Conservation (phyloP, 2,797 vertebrate species). For the Diplodus puntazzo region DNA sequence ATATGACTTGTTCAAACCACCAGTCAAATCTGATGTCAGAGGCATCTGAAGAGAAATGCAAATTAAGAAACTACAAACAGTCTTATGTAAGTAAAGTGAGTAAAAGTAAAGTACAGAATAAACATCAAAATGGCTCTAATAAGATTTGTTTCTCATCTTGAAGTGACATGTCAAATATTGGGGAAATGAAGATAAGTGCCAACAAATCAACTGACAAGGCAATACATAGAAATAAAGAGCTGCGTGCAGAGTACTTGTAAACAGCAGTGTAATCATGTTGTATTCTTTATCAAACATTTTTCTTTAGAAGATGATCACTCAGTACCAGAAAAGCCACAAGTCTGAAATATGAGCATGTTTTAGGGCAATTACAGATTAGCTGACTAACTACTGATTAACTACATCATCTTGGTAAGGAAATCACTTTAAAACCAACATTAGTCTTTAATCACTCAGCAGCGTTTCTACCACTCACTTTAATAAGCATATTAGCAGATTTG, state of each 20-base stretch:
- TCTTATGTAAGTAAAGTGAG: not conserved
- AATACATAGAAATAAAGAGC: conserved; percentile 17
- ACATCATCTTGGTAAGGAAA: conserved; percentile 8
- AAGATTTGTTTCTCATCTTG: not conserved
- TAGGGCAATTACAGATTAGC: not conserved
- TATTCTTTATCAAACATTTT: conserved; percentile 1
- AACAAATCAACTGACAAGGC: conserved; percentile 28
- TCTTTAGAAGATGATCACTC: not conserved
- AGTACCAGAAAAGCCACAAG: conserved; percentile 16
- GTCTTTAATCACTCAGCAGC: not conserved
- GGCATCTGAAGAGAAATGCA: not conserved
- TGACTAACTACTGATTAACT: not conserved
- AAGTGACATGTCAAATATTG: conserved; percentile 2
- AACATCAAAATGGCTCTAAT: not conserved
- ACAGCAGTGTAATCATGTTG: conserved; percentile 25
- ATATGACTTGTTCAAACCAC: not conserved
- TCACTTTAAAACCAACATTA: conserved; percentile 9
- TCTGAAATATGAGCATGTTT: conserved; percentile 6
- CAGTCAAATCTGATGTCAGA: not conserved
- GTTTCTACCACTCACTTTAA: conserved; percentile 20
- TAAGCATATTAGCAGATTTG: conserved; percentile 23
- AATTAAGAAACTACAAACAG: not conserved
- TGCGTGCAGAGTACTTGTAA: not conserved
- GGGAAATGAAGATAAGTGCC: conserved; percentile 21
- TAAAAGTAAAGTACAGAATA: not conserved